Percentiles rank a stretch among this genome's conserved stretches.
These are phyloP conservation scores for Eptatretus burgeri DNA, from an alignment of 2,113 vertebrate genomes.

Conservation along the genomic window DNA sequence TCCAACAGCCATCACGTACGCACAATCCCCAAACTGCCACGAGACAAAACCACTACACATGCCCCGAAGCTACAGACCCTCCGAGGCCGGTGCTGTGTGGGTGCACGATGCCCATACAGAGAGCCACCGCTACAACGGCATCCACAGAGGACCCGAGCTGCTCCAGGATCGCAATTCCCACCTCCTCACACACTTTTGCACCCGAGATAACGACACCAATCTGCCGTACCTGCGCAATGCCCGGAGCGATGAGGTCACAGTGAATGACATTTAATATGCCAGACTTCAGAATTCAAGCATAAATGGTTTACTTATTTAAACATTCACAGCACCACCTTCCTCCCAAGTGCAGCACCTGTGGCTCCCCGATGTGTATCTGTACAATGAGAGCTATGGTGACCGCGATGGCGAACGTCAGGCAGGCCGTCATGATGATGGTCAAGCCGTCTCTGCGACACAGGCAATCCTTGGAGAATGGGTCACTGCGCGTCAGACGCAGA, in stretches of 20 bases:
- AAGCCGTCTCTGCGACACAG: slow-evolving; percentile 61
- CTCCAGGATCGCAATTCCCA: slow-evolving; percentile 43
- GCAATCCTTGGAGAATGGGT: slow-evolving; percentile 56
- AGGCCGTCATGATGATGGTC: slow-evolving; percentile 76
- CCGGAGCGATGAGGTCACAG: background rate
- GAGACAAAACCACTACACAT: background rate
- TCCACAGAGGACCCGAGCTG: slow-evolving; percentile 67
- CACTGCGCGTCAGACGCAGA: slow-evolving; percentile 45
- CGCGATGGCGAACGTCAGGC: slow-evolving; percentile 63
- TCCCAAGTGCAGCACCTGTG: slow-evolving; percentile 28
- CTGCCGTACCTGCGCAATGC: slow-evolving; percentile 33
- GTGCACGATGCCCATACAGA: slow-evolving; percentile 57
- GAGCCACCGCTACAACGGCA: slow-evolving; percentile 41
- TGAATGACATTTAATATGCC: background rate
- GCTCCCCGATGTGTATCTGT: slow-evolving; percentile 91
- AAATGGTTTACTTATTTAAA: no score
- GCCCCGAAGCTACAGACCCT: slow-evolving; percentile 25
- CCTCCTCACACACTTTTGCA: slow-evolving; percentile 38
- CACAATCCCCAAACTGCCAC: no score
- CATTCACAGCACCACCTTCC: background rate
- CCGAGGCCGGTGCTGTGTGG: slow-evolving; percentile 73
- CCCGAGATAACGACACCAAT: slow-evolving; percentile 69
- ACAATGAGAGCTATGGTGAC: slow-evolving; percentile 76
- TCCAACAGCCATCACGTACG: no score
- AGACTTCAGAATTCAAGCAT: background rate